phyloP scores from a whole-genome alignment of 2,888 invertebrate species.

The Ichneumon xanthorius region DNA sequence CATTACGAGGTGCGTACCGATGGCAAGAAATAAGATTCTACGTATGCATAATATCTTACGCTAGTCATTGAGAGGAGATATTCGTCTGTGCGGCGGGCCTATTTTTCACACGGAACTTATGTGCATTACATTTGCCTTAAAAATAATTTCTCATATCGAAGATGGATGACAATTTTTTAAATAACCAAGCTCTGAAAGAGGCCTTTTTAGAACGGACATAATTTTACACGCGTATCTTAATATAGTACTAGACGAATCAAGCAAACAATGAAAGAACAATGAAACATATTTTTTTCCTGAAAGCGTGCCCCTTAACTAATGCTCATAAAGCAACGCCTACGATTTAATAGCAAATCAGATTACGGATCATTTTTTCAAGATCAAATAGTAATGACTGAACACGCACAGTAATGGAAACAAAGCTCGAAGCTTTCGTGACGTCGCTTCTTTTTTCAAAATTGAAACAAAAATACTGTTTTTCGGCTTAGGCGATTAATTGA shows the following conservation, averaged over 20 bases:
- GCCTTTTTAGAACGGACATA: conserved; percentile 67
- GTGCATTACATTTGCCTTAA: conserved; percentile 24
- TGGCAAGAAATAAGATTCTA: conserved; percentile 68
- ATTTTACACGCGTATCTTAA: conserved; percentile 7
- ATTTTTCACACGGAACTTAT: conserved; percentile 67
- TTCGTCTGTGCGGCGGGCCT: conserved; percentile 75
- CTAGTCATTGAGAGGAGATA: conserved; percentile 80
- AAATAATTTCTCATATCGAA: background rate
- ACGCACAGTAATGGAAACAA: background rate
- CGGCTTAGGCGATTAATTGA: conserved; percentile 11
- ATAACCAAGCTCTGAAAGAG: background rate
- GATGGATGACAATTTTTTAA: conserved; percentile 6
- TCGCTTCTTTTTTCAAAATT: conserved; percentile 11
- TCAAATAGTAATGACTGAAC: background rate
- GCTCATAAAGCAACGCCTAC: background rate
- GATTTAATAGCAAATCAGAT: background rate
- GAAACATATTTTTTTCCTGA: background rate
- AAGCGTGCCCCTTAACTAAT: background rate
- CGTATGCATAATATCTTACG: conserved; percentile 81
- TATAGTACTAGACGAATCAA: background rate
- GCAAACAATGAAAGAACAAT: background rate
- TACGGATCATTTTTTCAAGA: no score
- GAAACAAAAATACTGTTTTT: background rate
- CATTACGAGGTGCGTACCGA: conserved; percentile 64
- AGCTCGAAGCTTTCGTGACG: conserved; percentile 18